Conservation (phyloP, 2,888 invertebrate genomes). For the Amiota mariae region DNA sequence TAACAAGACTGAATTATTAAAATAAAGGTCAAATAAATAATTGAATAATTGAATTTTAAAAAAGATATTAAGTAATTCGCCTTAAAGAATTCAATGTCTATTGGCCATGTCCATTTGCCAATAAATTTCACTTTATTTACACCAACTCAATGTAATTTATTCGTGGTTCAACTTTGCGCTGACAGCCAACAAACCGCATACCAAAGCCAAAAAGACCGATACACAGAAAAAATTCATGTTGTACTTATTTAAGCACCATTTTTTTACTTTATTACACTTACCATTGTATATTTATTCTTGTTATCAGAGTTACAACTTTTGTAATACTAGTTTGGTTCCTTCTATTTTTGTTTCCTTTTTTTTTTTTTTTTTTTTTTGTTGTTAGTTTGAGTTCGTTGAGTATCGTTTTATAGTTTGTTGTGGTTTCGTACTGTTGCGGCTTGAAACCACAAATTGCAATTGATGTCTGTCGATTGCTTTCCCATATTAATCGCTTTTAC, state of each 20-base stretch:
- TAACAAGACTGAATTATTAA: too few relatives aligned
- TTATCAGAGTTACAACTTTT: too few relatives aligned
- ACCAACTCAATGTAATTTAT: slow-evolving; percentile 3
- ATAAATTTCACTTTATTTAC: not conserved
- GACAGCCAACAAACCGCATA: not conserved
- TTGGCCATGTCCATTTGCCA: not conserved
- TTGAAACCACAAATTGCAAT: slow-evolving; percentile 24
- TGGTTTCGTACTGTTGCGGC: slow-evolving; percentile 23
- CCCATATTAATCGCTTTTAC: slow-evolving; percentile 22
- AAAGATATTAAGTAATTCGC: too few relatives aligned
- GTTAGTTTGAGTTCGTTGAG: not conserved
- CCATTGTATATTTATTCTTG: not conserved
- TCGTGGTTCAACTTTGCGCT: not conserved
- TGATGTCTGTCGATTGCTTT: slow-evolving; percentile 10
- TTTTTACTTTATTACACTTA: not conserved
- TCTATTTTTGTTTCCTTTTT: too few relatives aligned
- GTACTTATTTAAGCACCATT: not conserved
- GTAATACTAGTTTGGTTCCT: too few relatives aligned
- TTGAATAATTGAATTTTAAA: too few relatives aligned
- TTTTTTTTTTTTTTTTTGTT: too few relatives aligned
- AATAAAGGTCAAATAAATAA: too few relatives aligned
- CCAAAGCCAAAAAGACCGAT: too few relatives aligned
- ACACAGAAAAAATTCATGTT: too few relatives aligned
- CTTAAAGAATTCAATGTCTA: too few relatives aligned
- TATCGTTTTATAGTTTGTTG: slow-evolving; percentile 26